Conservation (phyloP, 2,113 vertebrate genomes). For the Dromas ardeola region DNA sequence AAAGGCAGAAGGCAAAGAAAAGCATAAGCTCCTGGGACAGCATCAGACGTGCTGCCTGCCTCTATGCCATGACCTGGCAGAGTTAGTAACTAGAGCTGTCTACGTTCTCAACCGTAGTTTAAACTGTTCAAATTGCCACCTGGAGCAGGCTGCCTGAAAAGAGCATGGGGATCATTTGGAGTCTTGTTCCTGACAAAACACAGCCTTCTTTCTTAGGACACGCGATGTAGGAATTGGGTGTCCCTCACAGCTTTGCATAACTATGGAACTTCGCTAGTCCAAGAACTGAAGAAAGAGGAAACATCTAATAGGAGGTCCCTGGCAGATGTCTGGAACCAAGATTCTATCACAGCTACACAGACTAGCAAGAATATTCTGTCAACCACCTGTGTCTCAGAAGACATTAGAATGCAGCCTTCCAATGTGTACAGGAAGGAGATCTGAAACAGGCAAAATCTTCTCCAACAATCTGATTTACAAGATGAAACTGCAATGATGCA, state of each 20-base stretch:
- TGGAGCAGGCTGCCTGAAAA: background rate
- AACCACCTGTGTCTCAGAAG: background rate
- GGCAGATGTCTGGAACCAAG: background rate
- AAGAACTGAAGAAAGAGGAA: background rate
- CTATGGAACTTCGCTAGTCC: background rate
- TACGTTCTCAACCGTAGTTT: background rate
- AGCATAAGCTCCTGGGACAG: background rate
- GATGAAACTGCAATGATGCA: background rate
- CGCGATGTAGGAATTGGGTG: background rate
- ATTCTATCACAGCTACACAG: background rate
- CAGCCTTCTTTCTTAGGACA: background rate
- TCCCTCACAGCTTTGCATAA: background rate
- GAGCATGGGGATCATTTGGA: background rate
- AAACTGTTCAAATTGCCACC: background rate
- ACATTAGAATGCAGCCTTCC: background rate
- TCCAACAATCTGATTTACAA: background rate
- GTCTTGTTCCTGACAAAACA: background rate
- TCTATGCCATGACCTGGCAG: background rate
- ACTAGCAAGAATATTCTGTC: background rate
- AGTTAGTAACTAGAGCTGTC: background rate
- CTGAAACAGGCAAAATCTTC: background rate
- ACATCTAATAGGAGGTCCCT: background rate
- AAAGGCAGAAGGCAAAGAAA: background rate
- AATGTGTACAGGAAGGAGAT: background rate
- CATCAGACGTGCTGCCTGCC: background rate